Conservation (phyloP, 2,888 invertebrate species). For the Epistrophe grossulariae region DNA sequence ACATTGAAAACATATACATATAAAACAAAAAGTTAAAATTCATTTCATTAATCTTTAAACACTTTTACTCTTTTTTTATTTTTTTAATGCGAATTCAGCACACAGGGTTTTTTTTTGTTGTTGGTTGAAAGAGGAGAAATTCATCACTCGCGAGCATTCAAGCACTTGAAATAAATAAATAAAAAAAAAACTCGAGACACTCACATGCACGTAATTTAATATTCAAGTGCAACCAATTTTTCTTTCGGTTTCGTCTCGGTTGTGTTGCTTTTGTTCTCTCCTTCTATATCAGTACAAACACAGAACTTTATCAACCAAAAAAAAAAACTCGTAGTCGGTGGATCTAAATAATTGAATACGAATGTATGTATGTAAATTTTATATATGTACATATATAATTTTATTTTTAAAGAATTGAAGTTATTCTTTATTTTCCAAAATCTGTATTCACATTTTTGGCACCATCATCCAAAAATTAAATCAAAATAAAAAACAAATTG, state of each 20-base stretch:
- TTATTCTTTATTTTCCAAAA: background rate
- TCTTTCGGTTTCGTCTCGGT: slow-evolving; percentile 39
- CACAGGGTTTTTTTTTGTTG: slow-evolving; percentile 25
- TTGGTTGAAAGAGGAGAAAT: slow-evolving; percentile 37
- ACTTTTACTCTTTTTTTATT: slow-evolving; percentile 46
- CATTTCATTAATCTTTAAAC: background rate
- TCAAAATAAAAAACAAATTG: too few species aligned
- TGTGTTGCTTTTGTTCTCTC: background rate
- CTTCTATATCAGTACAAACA: slow-evolving; percentile 26
- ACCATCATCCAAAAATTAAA: too few species aligned
- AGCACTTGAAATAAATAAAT: slow-evolving; percentile 14
- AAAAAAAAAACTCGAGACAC: slow-evolving; percentile 20
- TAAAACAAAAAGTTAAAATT: background rate
- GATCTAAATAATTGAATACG: too few species aligned
- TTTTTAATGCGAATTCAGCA: slow-evolving; percentile 25
- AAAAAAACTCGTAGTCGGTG: slow-evolving; percentile 20
- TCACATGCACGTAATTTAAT: slow-evolving; percentile 37
- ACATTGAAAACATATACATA: too few species aligned
- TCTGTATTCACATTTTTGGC: background rate
- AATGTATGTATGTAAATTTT: too few species aligned
- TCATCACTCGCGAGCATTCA: slow-evolving; percentile 41
- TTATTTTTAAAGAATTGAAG: background rate
- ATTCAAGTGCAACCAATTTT: slow-evolving; percentile 68
- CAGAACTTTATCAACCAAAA: slow-evolving; percentile 35
- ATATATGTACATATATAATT: too few species aligned